A percentile compares a stretch with the other conserved stretches of the same genome.
Evolutionary conservation across 2,113 vertebrate species (phyloP).

Genomic region (Circaetus gallicus): DNA sequence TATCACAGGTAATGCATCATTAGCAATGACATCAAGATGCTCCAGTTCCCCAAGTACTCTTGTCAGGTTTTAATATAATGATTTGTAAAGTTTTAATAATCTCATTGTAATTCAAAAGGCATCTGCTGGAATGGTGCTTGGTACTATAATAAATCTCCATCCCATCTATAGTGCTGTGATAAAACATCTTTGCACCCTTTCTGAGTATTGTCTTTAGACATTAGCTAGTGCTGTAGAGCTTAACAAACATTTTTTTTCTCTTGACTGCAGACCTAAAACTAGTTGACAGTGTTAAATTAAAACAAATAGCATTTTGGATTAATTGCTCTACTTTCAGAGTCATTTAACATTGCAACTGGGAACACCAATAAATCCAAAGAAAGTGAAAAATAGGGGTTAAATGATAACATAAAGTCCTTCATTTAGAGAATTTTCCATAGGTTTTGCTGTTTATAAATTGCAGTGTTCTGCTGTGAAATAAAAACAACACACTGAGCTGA

Average conservation of each 20-base stretch:
- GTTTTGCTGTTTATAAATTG: slow-evolving; percentile 24
- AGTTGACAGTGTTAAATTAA: slow-evolving; percentile 60
- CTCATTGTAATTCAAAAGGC: slow-evolving; percentile 75
- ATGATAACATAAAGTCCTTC: slow-evolving; percentile 6
- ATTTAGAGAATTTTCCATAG: slow-evolving; percentile 13
- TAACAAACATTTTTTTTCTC: slow-evolving; percentile 49
- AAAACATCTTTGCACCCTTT: slow-evolving; percentile 69
- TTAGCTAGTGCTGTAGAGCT: slow-evolving; percentile 52
- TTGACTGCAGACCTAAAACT: slow-evolving; percentile 56
- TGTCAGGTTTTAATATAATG: slow-evolving; percentile 70
- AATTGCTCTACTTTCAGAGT: slow-evolving; percentile 59
- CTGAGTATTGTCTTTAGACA: slow-evolving; percentile 64
- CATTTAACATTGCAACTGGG: slow-evolving; percentile 25
- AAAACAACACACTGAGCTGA: slow-evolving; percentile 5
- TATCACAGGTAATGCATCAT: slow-evolving; percentile 65
- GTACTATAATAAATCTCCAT: slow-evolving; percentile 67
- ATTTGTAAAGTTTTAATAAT: slow-evolving; percentile 80
- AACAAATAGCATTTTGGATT: slow-evolving; percentile 64
- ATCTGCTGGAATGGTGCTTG: slow-evolving; percentile 61
- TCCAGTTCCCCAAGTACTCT: slow-evolving; percentile 62
- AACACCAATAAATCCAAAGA: slow-evolving; percentile 37
- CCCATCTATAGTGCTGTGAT: slow-evolving; percentile 58
- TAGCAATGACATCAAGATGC: slow-evolving; percentile 63
- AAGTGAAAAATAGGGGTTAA: slow-evolving; percentile 47
- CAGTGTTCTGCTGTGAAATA: not conserved